Percentiles rank a stretch among this genome's conserved stretches.
Evolutionary conservation across 1,140 invertebrate genomes (phyloP).

Genomic region (Melipona quadrifasciata): DNA sequence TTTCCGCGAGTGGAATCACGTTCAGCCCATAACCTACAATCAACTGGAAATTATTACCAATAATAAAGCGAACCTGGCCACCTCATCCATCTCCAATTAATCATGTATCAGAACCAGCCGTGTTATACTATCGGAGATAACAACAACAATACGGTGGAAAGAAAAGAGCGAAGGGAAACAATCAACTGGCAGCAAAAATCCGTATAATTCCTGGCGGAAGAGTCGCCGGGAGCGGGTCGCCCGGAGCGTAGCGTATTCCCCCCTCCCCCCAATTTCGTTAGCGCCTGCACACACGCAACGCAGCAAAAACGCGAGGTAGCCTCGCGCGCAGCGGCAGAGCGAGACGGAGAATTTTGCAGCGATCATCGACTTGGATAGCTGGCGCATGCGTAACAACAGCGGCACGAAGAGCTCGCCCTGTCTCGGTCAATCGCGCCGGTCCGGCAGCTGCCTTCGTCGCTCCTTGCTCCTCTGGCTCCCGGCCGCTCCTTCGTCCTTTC

Average conservation of each 20-base stretch:
- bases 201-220: slow-evolving; percentile 40
- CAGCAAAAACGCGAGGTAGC: slow-evolving; percentile 6
- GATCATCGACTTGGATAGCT: slow-evolving; percentile 67
- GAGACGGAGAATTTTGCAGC: slow-evolving; percentile 66
- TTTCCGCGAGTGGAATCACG: not conserved
- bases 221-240: slow-evolving; percentile 41
- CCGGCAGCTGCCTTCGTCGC: slow-evolving; percentile 3
- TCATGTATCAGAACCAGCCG: not conserved
- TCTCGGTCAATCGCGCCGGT: slow-evolving; percentile 18
- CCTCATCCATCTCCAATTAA: not conserved
- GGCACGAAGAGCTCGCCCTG: slow-evolving; percentile 30
- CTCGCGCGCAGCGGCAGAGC: slow-evolving; percentile 41
- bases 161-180: not conserved
- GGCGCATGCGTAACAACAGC: slow-evolving; percentile 62
- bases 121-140: not conserved
- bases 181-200: slow-evolving; percentile 27
- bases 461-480: not conserved
- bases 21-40: not conserved
- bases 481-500: not conserved
- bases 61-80: not conserved
- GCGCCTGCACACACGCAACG: slow-evolving; percentile 54
- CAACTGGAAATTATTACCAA: not conserved
- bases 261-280: slow-evolving; percentile 66
- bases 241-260: slow-evolving; percentile 61
- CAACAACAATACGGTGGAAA: not conserved